Conservation (phyloP, 2,797 vertebrate genomes). For the Lepidocolaptes lacrymiger region DNA sequence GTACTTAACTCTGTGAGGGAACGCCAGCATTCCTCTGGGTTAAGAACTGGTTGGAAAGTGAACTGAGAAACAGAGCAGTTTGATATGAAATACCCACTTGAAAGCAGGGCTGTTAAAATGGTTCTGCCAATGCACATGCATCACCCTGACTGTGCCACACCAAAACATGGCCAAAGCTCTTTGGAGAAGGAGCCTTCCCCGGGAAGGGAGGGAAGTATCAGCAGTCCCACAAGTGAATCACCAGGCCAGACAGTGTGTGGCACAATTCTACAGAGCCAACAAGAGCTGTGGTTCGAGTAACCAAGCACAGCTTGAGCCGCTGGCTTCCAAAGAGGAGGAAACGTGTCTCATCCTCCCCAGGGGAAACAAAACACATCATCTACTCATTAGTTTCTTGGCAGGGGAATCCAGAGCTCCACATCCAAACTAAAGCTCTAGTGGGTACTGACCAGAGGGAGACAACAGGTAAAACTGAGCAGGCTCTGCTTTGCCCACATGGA, state of each 20-base stretch:
- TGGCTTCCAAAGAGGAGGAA: background rate
- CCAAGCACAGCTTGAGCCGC: background rate
- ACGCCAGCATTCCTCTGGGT: background rate
- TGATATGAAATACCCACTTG: background rate
- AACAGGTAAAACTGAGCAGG: constrained; percentile 22
- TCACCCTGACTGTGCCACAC: background rate
- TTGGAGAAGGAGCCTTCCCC: background rate
- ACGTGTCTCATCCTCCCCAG: constrained; percentile 5
- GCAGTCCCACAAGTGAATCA: background rate
- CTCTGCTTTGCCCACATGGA: background rate
- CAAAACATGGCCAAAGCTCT: background rate
- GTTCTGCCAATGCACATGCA: background rate
- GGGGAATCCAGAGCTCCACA: background rate
- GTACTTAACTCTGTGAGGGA: background rate
- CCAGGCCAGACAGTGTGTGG: background rate
- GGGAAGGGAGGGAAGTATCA: background rate
- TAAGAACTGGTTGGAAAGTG: background rate
- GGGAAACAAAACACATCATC: background rate
- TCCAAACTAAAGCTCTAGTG: background rate
- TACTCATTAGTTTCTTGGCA: background rate
- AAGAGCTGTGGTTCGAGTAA: background rate
- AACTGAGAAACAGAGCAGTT: background rate
- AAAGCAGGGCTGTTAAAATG: background rate
- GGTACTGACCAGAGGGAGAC: background rate
- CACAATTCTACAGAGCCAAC: background rate